phyloP scores from a whole-genome alignment of 92 coral and sea anemone species.

The Phymanthus crucifer region DNA sequence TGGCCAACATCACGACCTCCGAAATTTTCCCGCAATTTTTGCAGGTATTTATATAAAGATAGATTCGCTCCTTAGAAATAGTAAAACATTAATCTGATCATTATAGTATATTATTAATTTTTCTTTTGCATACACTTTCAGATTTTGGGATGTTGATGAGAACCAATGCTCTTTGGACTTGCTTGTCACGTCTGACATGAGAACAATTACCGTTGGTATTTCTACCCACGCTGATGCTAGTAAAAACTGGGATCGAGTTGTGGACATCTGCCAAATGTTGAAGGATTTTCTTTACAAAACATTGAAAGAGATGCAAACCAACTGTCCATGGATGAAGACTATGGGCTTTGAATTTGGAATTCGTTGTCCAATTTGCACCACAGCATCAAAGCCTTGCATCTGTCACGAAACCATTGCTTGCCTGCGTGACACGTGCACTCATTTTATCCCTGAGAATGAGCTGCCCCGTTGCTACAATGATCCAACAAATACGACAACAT shows the following conservation, averaged over 20 bases:
- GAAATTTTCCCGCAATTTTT: constrained; percentile 34
- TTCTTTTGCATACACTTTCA: neutral
- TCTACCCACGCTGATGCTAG: neutral
- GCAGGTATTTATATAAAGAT: constrained; percentile 18
- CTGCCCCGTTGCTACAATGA: constrained; percentile 17
- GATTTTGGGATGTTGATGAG: constrained; percentile 9
- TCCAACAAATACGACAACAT: constrained; percentile 11
- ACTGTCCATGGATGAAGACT: constrained; percentile 38
- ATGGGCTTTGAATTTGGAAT: constrained; percentile 30
- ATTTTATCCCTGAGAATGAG: constrained; percentile 22
- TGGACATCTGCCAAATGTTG: neutral
- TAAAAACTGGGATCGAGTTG: neutral
- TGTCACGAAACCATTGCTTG: constrained; percentile 4
- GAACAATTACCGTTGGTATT: constrained; percentile 11
- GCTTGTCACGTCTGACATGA: constrained; percentile 3
- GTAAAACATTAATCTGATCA: neutral
- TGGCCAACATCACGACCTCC: constrained; percentile 18
- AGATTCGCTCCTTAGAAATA: neutral
- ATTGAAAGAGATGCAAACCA: constrained; percentile 15
- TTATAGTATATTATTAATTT: no score
- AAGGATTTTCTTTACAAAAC: neutral
- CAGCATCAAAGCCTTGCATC: constrained; percentile 4
- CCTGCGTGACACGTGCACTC: constrained; percentile 37
- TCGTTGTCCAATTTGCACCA: neutral
- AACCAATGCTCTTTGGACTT: neutral